Conservation (phyloP, 1,140 invertebrate species). For the Nasonia vitripennis region DNA sequence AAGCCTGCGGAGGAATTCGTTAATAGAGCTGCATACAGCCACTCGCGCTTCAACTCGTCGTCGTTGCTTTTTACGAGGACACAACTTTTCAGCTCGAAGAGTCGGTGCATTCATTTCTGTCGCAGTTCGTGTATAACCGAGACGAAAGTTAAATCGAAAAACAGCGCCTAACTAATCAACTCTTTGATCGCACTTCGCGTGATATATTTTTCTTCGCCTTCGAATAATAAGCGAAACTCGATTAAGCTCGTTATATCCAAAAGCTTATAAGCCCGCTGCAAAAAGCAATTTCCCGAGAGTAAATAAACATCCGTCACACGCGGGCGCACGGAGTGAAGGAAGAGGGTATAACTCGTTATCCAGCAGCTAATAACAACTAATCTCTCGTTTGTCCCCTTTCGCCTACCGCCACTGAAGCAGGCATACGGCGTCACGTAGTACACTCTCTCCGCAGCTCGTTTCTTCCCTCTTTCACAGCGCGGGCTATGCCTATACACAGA, state of each 20-base stretch:
- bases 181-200: background rate
- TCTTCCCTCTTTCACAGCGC: background rate
- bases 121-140: too few relatives aligned
- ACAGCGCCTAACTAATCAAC: background rate
- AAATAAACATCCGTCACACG: background rate
- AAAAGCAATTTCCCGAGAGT: too few relatives aligned
- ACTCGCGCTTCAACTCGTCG: background rate
- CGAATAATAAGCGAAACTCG: background rate
- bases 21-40: background rate
- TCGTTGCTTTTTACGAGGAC: background rate
- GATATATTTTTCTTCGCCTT: background rate
- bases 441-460: background rate
- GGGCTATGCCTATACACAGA: background rate
- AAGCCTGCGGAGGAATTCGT: background rate
- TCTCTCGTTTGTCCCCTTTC: constrained; percentile 1
- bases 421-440: background rate
- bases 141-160: background rate
- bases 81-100: too few relatives aligned
- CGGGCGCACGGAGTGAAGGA: background rate
- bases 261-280: too few relatives aligned
- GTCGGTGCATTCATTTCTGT: too few relatives aligned
- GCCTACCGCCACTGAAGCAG: too few relatives aligned
- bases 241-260: too few relatives aligned
- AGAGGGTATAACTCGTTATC: background rate
- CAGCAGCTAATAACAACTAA: background rate